Percentiles rank a stretch among this genome's conserved stretches.
Evolutionary conservation across 2,888 invertebrate species (phyloP).

Genomic region (Eledone cirrhosa): DNA sequence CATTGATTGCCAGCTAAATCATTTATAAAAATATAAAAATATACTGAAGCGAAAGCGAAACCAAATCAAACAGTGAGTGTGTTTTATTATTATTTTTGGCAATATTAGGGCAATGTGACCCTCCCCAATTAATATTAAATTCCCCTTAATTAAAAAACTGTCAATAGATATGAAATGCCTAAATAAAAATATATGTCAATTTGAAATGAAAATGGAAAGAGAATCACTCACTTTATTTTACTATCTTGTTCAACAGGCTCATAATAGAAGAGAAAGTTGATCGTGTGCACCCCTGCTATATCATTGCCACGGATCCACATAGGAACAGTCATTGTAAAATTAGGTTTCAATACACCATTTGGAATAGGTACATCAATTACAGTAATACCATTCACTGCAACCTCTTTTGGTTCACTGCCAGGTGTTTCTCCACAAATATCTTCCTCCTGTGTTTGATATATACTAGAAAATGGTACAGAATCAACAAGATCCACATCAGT

Average conservation of each 20-base stretch:
- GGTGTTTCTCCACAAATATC: conserved; percentile 26
- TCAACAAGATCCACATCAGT: conserved; percentile 48
- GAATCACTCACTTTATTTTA: conserved; percentile 46
- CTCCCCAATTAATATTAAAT: too few relatives aligned
- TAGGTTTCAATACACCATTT: conserved; percentile 68
- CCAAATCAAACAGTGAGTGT: too few relatives aligned
- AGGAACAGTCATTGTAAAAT: conserved; percentile 70
- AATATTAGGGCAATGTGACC: too few relatives aligned
- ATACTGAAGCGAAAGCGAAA: too few relatives aligned
- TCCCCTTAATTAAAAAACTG: too few relatives aligned
- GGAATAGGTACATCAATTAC: conserved; percentile 57
- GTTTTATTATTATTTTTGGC: too few relatives aligned
- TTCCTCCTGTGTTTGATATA: conserved; percentile 45
- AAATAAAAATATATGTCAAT: too few relatives aligned
- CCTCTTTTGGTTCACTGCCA: conserved; percentile 31
- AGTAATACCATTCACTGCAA: conserved; percentile 39
- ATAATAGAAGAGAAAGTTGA: conserved; percentile 80
- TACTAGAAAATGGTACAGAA: conserved; percentile 49
- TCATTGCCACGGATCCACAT: conserved; percentile 79
- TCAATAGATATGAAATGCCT: too few relatives aligned
- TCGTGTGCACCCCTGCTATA: conserved; percentile 72
- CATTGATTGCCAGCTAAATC: too few relatives aligned
- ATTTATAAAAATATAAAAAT: too few relatives aligned
- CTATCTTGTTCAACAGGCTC: conserved; percentile 69
- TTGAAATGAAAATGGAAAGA: neutral